Percentiles rank a stretch among this genome's conserved stretches.
These are phyloP conservation scores for Albula glossodonta DNA, from an alignment of 2,113 vertebrate species.

Conservation along the genomic window DNA sequence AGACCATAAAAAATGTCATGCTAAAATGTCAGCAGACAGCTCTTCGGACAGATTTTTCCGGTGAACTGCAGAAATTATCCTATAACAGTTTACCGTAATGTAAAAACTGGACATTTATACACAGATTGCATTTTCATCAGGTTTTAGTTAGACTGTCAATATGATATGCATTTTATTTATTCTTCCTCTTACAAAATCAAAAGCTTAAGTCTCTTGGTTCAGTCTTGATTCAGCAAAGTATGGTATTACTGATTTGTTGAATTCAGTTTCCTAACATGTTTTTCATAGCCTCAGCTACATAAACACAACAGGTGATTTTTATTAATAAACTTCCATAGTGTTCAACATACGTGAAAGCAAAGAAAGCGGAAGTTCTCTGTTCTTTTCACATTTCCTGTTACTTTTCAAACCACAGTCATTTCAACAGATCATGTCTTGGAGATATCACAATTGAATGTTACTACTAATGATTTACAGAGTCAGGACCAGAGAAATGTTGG, in stretches of 20 bases:
- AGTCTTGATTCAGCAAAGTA: neutral
- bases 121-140: neutral
- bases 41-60: neutral
- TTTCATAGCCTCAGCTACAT: neutral
- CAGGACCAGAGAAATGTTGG: neutral
- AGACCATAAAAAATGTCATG: neutral
- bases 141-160: no score
- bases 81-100: no score
- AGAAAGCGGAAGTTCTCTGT: neutral
- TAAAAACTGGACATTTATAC: no score
- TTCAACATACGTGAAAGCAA: neutral
- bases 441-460: neutral
- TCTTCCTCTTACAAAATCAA: neutral
- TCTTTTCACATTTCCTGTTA: neutral
- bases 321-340: neutral
- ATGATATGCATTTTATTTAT: no score
- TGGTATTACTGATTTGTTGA: neutral
- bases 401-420: neutral
- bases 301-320: neutral
- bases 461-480: neutral
- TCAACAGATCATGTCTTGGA: neutral
- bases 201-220: neutral
- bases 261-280: neutral
- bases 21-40: neutral
- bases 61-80: no score